phyloP scores from a whole-genome alignment of 2,113 vertebrate genomes.

The Paracanthobrama guichenoti region DNA sequence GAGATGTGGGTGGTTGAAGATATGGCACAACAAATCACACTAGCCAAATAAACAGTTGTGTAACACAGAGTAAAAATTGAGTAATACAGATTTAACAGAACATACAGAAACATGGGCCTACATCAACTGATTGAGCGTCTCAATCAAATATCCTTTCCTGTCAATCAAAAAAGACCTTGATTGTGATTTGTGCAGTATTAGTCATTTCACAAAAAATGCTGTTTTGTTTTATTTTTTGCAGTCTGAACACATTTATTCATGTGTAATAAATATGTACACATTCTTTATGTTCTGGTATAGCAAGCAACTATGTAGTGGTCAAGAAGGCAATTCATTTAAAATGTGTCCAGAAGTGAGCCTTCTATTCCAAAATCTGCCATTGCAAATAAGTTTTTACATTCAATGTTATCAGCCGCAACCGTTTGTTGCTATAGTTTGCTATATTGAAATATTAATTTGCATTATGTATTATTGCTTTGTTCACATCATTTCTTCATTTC shows the following conservation, averaged over 20 bases:
- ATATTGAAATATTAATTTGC: background rate
- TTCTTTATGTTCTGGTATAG: background rate
- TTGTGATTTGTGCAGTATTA: background rate
- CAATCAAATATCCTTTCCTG: background rate
- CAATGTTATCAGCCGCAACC: background rate
- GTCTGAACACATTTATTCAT: too few species aligned
- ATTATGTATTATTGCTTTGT: background rate
- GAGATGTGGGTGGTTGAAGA: background rate
- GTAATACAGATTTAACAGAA: conserved; percentile 17
- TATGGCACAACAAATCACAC: background rate
- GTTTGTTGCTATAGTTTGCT: background rate
- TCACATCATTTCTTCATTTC: conserved; percentile 18
- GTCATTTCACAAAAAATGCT: background rate
- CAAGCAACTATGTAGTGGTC: background rate
- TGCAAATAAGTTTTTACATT: background rate
- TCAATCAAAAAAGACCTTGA: too few species aligned
- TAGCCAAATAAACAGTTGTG: conserved; percentile 16
- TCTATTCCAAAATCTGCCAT: background rate
- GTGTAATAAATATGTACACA: background rate
- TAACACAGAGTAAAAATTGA: background rate
- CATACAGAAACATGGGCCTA: conserved; percentile 8
- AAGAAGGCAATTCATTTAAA: background rate
- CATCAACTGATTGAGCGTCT: background rate
- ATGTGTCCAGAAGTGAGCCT: background rate
- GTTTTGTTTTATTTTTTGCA: too few species aligned